A percentile compares a stretch with the other conserved stretches of the same genome.
Conservation (phyloP, 1,140 invertebrate genomes). For the Belonocnema kinseyi region DNA sequence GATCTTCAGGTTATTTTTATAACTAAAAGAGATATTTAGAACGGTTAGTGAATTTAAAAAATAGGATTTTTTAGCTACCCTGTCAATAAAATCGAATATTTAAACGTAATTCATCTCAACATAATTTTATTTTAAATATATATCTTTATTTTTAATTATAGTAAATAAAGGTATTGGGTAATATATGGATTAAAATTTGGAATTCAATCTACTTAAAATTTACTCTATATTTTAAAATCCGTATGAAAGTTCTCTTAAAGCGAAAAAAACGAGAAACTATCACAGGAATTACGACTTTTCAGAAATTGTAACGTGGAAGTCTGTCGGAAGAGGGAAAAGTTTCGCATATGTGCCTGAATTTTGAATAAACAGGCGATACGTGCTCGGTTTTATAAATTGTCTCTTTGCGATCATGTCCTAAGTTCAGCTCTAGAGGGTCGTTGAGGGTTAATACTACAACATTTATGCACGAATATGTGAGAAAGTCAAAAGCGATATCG, state of each 20-base stretch:
- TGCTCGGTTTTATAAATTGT: slow-evolving; percentile 49
- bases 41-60: no score
- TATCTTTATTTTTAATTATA: no score
- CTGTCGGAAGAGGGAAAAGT: slow-evolving; percentile 41
- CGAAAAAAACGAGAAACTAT: slow-evolving; percentile 26
- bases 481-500: no score
- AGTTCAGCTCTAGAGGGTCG: slow-evolving; percentile 40
- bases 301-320: slow-evolving; percentile 43
- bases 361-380: slow-evolving; percentile 54
- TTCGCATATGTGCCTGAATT: slow-evolving; percentile 50
- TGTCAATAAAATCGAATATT: no score
- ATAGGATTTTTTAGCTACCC: no score
- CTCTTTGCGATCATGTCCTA: slow-evolving; percentile 41
- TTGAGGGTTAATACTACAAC: slow-evolving; percentile 15
- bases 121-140: no score
- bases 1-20: no score
- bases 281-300: slow-evolving; percentile 45
- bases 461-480: slow-evolving; percentile 5
- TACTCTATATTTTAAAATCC: slow-evolving; percentile 35
- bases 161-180: no score
- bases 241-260: slow-evolving; percentile 41
- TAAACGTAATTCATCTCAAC: no score
- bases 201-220: slow-evolving; percentile 43
- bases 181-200: slow-evolving; percentile 28
- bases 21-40: no score